Percentiles rank a stretch among this genome's conserved stretches.
Evolutionary conservation across 2,797 vertebrate species (phyloP).

Genomic region (Neosilurus hyrtlii): DNA sequence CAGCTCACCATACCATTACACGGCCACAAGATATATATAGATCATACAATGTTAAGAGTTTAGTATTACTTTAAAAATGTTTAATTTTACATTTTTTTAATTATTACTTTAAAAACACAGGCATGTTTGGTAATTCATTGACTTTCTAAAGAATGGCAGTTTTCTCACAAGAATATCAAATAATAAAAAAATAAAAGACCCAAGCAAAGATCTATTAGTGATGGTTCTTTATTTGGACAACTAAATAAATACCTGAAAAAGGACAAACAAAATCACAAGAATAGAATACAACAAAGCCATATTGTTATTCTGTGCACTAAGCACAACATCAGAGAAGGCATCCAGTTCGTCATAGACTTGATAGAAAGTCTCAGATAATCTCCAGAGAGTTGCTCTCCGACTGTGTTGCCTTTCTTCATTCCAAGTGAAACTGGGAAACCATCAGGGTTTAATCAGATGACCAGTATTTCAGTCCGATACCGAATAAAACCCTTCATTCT

Average conservation of each 20-base stretch:
- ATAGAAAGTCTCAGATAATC: constrained; percentile 65
- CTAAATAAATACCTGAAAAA: constrained; percentile 65
- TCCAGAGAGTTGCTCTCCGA: constrained; percentile 48
- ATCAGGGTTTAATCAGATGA: constrained; percentile 36
- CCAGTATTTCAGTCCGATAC: constrained; percentile 32
- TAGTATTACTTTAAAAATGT: not conserved
- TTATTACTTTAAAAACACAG: not conserved
- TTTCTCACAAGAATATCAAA: no score
- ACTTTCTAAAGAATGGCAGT: not conserved
- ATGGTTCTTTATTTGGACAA: constrained; percentile 69
- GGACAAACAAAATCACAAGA: constrained; percentile 53
- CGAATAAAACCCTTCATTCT: constrained; percentile 45
- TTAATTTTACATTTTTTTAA: no score
- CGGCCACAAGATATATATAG: not conserved
- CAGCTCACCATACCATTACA: no score
- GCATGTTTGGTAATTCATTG: not conserved
- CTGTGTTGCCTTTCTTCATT: constrained; percentile 38
- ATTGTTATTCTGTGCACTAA: constrained; percentile 51
- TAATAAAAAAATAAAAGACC: not conserved
- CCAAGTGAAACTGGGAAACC: constrained; percentile 36
- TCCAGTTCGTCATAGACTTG: constrained; percentile 70
- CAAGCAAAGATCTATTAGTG: constrained; percentile 40
- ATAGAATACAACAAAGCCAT: constrained; percentile 47
- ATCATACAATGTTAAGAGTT: not conserved
- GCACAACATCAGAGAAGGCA: constrained; percentile 51